Evolutionary conservation across 2,888 invertebrate genomes (phyloP), one percentile per base, ranked within the genome.

Genomic region (Rhamnusium bicolor): DNA sequence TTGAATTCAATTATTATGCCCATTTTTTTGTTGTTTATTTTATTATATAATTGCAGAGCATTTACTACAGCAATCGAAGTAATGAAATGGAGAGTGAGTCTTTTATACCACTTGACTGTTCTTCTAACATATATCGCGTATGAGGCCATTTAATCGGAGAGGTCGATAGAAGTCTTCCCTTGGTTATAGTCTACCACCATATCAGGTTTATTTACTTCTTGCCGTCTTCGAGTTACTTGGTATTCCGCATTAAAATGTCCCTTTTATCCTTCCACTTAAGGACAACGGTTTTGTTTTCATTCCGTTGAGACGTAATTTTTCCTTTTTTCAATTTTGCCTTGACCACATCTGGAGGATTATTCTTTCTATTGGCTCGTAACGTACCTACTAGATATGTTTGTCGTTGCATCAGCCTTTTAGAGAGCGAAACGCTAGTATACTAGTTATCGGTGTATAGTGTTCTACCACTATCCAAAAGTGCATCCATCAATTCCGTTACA

Each of bases 401-500:
- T 3, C 51, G 40, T 16, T 58, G 18, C 10, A 62, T 47, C 47
- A 62, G n/a, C 21, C 12, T 46, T n/a, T 46, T 46, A n/a, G 46
- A 46, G 2, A 46, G n/a, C n/a, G 46, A 46, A 32, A 83, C 74
- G 72, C 79, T 79, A 12, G 79, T 79, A 65, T 81, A 82, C 71
- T 69, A 81, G 73, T 81, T 81, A 68, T 82, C 79, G 2, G 77
- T 79, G 65, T 72, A 78, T n/a, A 82, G 67, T 27, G 70, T 73
- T 49, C 77, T 56, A 47, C 78, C 78, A 18, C 53, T 53, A 72
- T 78, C 71, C 18, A 79, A 58, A 40, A 80, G 73, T 21, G 47
- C 61, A 10, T 71, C 72, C 71, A 75, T 70, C 4, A 77, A 49
- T 60, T 66, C 63, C 40, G 63, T 71, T 18, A 78, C 75, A 46